phyloP scores from a whole-genome alignment of 2,888 invertebrate species.

The Agriopis marginaria region DNA sequence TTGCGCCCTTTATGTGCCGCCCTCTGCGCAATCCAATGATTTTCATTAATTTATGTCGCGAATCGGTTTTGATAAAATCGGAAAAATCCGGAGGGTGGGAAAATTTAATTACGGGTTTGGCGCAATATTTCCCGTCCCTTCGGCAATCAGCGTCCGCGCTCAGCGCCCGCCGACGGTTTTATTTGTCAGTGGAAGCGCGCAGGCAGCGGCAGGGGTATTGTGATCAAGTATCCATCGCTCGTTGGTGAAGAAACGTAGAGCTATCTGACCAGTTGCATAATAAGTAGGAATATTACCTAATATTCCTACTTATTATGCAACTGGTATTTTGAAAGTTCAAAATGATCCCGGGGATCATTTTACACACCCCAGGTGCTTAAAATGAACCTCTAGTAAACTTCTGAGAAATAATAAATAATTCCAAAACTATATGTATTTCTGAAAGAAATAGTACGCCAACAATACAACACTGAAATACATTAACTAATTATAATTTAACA shows the following conservation, averaged over 20 bases:
- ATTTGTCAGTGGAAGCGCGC: not conserved
- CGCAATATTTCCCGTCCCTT: slow-evolving; percentile 38
- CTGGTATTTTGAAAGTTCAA: too few relatives aligned
- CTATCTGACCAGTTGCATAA: not conserved
- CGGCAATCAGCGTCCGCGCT: slow-evolving; percentile 32
- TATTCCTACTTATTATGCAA: too few relatives aligned
- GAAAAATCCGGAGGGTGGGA: slow-evolving; percentile 48
- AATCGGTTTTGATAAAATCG: slow-evolving; percentile 58
- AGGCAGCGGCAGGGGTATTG: not conserved
- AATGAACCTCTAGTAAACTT: too few relatives aligned
- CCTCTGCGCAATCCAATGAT: slow-evolving; percentile 53
- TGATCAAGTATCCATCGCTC: not conserved
- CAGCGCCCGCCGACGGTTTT: not conserved
- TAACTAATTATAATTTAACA: too few relatives aligned
- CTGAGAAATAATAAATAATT: too few relatives aligned
- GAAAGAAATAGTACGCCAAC: too few relatives aligned
- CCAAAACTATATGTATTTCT: too few relatives aligned
- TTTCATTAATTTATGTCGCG: slow-evolving; percentile 65
- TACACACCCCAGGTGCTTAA: too few relatives aligned
- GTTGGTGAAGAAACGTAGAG: not conserved
- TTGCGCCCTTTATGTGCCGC: slow-evolving; percentile 44
- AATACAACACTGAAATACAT: too few relatives aligned
- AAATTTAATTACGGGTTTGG: slow-evolving; percentile 46
- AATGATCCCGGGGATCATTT: too few relatives aligned
- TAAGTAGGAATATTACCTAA: not conserved